Evolutionary conservation across 2,888 invertebrate genomes (phyloP).

Genomic region (Chrysotoxum bicinctum): DNA sequence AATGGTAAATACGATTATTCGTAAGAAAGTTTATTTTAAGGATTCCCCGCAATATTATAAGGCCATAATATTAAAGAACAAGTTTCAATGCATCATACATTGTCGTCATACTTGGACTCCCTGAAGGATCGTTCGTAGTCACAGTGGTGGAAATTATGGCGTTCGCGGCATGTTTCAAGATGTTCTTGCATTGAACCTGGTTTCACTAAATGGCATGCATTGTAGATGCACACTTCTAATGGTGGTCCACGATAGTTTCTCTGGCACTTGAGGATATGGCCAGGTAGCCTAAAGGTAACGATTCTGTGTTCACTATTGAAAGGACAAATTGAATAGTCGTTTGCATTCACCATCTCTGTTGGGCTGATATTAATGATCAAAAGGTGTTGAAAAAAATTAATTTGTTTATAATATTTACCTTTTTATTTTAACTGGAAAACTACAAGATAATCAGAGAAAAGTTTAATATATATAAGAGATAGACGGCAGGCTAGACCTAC

Average conservation of each 20-base stretch:
- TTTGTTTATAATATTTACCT: neutral
- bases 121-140: slow-evolving; percentile 65
- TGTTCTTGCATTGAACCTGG: slow-evolving; percentile 76
- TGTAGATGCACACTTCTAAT: slow-evolving; percentile 78
- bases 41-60: neutral
- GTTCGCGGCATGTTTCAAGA: slow-evolving; percentile 76
- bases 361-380: neutral
- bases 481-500: too few species aligned
- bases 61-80: neutral
- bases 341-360: slow-evolving; percentile 47
- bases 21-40: neutral
- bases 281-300: slow-evolving; percentile 75
- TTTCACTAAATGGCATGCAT: slow-evolving; percentile 79
- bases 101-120: neutral
- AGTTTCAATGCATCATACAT: neutral
- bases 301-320: slow-evolving; percentile 75
- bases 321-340: slow-evolving; percentile 74
- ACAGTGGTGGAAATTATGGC: slow-evolving; percentile 72
- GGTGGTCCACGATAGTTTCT: slow-evolving; percentile 76
- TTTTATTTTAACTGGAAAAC: neutral
- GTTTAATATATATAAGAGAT: too few species aligned
- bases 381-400: neutral
- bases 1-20: neutral
- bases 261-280: slow-evolving; percentile 76
- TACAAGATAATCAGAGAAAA: neutral